Conservation (phyloP, 2,797 vertebrate genomes). For the Thaleichthys pacificus region DNA sequence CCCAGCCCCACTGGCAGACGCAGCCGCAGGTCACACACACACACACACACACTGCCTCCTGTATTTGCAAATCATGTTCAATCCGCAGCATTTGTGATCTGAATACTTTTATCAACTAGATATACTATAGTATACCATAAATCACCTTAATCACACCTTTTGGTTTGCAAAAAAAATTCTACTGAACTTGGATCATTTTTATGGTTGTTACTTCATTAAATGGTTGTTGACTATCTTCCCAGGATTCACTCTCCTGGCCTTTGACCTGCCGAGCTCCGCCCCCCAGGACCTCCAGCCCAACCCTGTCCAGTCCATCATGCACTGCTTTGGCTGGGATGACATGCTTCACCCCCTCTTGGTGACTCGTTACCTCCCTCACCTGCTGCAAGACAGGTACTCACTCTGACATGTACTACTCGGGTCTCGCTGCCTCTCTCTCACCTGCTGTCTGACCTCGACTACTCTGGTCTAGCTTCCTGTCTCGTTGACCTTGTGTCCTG, state of each 20-base stretch:
- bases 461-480: neutral
- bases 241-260: conserved; percentile 92
- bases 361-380: conserved; percentile 89
- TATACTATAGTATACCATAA: neutral
- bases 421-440: neutral
- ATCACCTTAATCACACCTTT: neutral
- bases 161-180: neutral
- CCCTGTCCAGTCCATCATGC: conserved; percentile 86
- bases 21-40: conserved; percentile 88
- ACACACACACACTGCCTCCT: neutral
- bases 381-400: conserved; percentile 87
- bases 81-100: too few species aligned
- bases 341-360: conserved; percentile 89
- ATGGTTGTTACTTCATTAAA: too few species aligned
- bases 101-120: too few species aligned
- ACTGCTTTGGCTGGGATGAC: conserved; percentile 94
- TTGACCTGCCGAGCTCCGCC: conserved; percentile 87
- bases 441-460: neutral
- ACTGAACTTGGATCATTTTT: too few species aligned
- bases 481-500: neutral
- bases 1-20: conserved; percentile 86
- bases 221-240: conserved; percentile 15
- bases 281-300: conserved; percentile 90
- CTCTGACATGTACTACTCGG: neutral
- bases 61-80: too few species aligned